Base-by-base conservation (phyloP, 2,888 invertebrate genomes). In the Leucophora obtusa region DNA sequence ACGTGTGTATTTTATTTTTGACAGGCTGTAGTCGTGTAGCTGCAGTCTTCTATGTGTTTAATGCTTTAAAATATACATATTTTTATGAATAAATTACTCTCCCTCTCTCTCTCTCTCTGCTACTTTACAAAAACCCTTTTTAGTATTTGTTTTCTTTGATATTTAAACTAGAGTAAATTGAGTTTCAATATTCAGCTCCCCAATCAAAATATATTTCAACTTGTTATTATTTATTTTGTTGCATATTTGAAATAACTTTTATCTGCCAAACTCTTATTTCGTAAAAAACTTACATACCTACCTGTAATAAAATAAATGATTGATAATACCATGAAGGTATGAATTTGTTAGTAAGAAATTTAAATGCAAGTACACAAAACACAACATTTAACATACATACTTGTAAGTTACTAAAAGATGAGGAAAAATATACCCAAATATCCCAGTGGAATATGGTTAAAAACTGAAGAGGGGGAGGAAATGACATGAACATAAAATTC, bases 271-370 rank as follows among this genome's bases (percentile, higher is more conserved):
- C 7, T 7, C 54, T 6, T 24, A 7, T 56, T 56, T 15, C 5
- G 4, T n/a, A n/a, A 8, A 28, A 24, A 28, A 14, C n/a, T 9
- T 11, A 59, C 17, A 50, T 70, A 63, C 62, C 56, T 70, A 63
- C 62, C 56, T 56, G 53, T 56, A 66, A 70, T 69, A 71, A 75
- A 71, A 71, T 72, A 56, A 80, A 76, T 76, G 72, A 80, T 80
- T 72, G 62, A 72, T 80, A 72, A 75, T 54, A 18, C 18, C 66
- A 17, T 59, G 62, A 75, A 75, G 60, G 35, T 53, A 69, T 51
- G 69, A 38, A 76, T 59, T 58, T 59, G 11, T 47, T 28, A 28
- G 21, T 71, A 68, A 35, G 62, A 56, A 50, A 63, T 56, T 69
- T 35, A 47, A 47, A 47, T n/a, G 7, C 6, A 50, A 54, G 21